These are phyloP conservation scores for Piprites chloris DNA, from an alignment of 2,113 vertebrate species.

Conservation along the genomic window DNA sequence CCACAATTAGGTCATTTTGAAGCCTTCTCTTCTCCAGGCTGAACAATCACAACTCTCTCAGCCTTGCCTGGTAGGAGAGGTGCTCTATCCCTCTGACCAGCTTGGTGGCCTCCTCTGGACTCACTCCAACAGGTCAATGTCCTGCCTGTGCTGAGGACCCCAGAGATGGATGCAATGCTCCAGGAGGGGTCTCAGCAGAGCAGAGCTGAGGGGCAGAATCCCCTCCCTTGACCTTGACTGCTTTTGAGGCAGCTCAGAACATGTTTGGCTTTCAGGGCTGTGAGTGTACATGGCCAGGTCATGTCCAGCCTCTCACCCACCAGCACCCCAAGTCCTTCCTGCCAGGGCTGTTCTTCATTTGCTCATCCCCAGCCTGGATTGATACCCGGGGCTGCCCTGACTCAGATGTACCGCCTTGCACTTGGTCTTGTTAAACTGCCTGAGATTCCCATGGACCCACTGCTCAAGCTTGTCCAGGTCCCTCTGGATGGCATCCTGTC, in stretches of 20 bases:
- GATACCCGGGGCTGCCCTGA: accelerated
- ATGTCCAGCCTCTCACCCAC: background rate
- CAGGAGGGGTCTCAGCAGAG: background rate
- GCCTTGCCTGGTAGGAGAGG: background rate
- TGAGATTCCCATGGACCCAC: background rate
- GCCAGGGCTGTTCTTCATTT: background rate
- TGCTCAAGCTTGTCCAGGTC: background rate
- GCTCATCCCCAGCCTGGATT: background rate
- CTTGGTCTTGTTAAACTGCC: background rate
- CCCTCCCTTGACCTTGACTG: background rate
- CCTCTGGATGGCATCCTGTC: background rate
- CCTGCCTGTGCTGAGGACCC: background rate
- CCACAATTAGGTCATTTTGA: background rate
- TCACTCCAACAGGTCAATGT: accelerated
- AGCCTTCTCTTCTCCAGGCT: background rate
- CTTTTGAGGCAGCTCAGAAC: background rate
- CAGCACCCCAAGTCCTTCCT: background rate
- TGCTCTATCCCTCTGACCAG: background rate
- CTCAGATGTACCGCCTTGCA: background rate
- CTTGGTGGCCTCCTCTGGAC: background rate
- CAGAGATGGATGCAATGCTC: background rate
- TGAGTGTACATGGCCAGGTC: background rate
- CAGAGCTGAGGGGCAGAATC: background rate
- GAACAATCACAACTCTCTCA: background rate
- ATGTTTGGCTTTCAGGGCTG: background rate